Base-by-base conservation (phyloP, 64 coral and sea anemone genomes). In the Actinia equina region DNA sequence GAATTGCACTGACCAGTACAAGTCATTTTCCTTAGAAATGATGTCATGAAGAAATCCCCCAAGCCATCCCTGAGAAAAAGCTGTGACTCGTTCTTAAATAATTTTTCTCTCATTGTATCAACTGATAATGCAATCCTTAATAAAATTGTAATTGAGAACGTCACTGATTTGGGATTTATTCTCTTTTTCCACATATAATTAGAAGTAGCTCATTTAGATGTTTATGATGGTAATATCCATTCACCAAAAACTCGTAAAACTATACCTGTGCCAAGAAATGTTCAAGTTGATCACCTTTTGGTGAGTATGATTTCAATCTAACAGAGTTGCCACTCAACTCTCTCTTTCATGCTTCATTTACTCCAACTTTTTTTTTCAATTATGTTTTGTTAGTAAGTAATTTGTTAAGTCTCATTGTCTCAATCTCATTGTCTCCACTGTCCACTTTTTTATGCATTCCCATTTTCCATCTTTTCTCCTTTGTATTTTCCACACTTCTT, bases 171-270 rank as follows among this genome's bases (percentile, higher is more conserved):
- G 10, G 70, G 55, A 59, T 41, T 74, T 58, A 10, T 43, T 7
- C 16, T 52, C 25, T 77, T 42, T 57, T 25, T 64, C 30, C 22
- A 16, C 17, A 77, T 20, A 45, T 20, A 45, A 43, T 52, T 83
- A 86, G 88, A 88, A 27, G 77, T 89, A 37, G 83, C 85, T 11
- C 74, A 74, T 86, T 62, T 99, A 43, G 95, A 90, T 79, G 92
- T 99, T 79, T 99, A 95, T 86, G 96, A 99, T 86, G 96, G 96
- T 9, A 87, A 95, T 41, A 19, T 99, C 12, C 57, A 69, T 9
- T 86, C 79, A 62, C 96, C 96, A 4, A 87, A 77, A 80, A 92
- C 86, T 71, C 92, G 77, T 59, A 95, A 95, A 83, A 89, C 65
- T 52, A 54, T 99, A 15, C 61, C 85, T 58, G 87, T 94, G 55